A percentile compares a stretch with the other conserved stretches of the same genome.
These are phyloP conservation scores for Acanthopleura granulata DNA, from an alignment of 2,888 invertebrate genomes.

Conservation along the genomic window DNA sequence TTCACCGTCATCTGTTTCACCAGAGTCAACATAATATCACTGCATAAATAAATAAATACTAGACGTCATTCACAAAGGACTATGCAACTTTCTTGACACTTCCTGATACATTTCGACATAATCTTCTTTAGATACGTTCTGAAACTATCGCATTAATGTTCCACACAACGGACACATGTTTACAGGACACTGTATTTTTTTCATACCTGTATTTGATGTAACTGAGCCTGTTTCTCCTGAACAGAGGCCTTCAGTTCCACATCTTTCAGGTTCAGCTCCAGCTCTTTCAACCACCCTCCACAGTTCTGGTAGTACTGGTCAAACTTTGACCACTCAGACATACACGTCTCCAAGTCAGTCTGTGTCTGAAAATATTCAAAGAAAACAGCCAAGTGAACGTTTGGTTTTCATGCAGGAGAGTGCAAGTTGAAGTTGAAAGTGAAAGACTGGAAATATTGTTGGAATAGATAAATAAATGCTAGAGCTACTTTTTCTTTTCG, in stretches of 20 bases:
- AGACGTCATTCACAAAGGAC: too few relatives aligned
- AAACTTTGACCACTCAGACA: constrained; percentile 93
- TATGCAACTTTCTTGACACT: too few relatives aligned
- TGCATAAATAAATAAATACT: too few relatives aligned
- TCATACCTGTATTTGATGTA: constrained; percentile 50
- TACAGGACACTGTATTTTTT: background rate
- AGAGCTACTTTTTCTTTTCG: too few relatives aligned
- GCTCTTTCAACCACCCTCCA: constrained; percentile 87
- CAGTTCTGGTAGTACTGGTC: constrained; percentile 89
- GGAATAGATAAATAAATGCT: too few relatives aligned
- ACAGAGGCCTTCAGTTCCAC: constrained; percentile 60
- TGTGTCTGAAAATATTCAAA: constrained; percentile 46
- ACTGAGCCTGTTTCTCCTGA: constrained; percentile 61
- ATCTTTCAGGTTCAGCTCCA: constrained; percentile 83
- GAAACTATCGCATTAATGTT: too few relatives aligned
- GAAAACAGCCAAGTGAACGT: background rate
- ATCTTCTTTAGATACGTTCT: too few relatives aligned
- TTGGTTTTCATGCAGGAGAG: background rate
- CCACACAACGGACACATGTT: too few relatives aligned
- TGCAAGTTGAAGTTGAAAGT: too few relatives aligned
- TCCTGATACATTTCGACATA: too few relatives aligned
- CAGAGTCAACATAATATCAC: too few relatives aligned
- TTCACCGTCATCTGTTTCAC: background rate
- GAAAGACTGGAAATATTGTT: too few relatives aligned
- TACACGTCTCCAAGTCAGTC: constrained; percentile 79